phyloP scores from a whole-genome alignment of 2,888 invertebrate genomes.

The Latrodectus elegans region DNA sequence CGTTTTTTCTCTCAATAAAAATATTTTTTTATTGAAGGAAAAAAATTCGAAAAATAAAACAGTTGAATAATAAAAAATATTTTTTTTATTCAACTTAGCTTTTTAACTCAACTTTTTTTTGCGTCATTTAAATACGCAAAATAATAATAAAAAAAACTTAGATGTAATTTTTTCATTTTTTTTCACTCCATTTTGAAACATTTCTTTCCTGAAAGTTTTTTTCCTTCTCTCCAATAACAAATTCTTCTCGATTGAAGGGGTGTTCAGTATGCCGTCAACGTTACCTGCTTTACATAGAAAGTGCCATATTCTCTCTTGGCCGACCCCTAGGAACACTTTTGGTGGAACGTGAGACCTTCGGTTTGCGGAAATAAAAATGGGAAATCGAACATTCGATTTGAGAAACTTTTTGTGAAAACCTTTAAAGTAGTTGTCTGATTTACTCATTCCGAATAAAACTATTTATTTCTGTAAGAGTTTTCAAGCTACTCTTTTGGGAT shows the following conservation, averaged over 20 bases:
- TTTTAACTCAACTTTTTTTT: too few relatives aligned
- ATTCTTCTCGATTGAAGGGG: constrained; percentile 31
- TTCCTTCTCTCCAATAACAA: constrained; percentile 27
- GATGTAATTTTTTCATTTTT: constrained; percentile 6
- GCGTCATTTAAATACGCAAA: neutral
- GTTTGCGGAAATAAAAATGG: neutral
- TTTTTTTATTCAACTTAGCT: too few relatives aligned
- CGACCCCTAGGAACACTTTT: constrained; percentile 24
- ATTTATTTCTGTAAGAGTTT: too few relatives aligned
- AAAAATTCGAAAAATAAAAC: too few relatives aligned
- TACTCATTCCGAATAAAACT: too few relatives aligned
- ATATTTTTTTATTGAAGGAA: too few relatives aligned
- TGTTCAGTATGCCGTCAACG: constrained; percentile 38
- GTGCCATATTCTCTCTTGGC: constrained; percentile 41
- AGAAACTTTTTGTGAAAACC: neutral
- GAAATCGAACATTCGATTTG: constrained; percentile 35
- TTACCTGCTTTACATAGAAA: constrained; percentile 64
- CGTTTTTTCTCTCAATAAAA: too few relatives aligned
- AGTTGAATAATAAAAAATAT: too few relatives aligned
- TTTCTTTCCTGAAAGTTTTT: constrained; percentile 18
- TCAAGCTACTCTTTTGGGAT: too few relatives aligned
- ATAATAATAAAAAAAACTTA: neutral
- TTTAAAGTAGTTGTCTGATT: too few relatives aligned
- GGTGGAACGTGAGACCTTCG: constrained; percentile 18
- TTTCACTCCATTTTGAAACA: constrained; percentile 3